Evolutionary conservation across 2,888 invertebrate genomes (phyloP).

Genomic region (Philereme vetulata): DNA sequence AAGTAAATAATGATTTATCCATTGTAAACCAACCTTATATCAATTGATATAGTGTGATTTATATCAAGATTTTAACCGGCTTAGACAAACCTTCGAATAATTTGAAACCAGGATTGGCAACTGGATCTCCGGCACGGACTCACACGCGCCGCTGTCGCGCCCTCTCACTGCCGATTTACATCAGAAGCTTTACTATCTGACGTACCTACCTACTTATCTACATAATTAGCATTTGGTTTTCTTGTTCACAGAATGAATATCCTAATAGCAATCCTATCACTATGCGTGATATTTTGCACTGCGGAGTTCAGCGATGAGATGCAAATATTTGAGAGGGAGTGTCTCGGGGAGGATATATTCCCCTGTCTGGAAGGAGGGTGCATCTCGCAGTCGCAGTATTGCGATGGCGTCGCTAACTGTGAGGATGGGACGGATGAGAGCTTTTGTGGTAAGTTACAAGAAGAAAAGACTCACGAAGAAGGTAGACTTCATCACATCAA

Average conservation of each 20-base stretch:
- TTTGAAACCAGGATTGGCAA: too few relatives aligned
- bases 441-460: constrained; percentile 71
- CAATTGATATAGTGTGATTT: too few relatives aligned
- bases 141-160: too few relatives aligned
- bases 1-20: too few relatives aligned
- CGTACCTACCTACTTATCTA: too few relatives aligned
- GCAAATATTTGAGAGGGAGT: constrained; percentile 55
- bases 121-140: too few relatives aligned
- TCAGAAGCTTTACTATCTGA: too few relatives aligned
- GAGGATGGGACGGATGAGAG: constrained; percentile 84
- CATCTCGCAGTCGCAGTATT: constrained; percentile 80
- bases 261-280: constrained; percentile 17
- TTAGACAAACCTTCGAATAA: too few relatives aligned
- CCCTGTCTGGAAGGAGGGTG: constrained; percentile 75
- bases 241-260: constrained; percentile 30
- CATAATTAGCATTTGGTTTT: background rate
- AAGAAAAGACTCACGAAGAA: background rate
- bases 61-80: too few relatives aligned
- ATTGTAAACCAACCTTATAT: too few relatives aligned
- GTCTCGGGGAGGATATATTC: constrained; percentile 60
- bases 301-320: constrained; percentile 60
- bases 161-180: too few relatives aligned
- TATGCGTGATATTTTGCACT: constrained; percentile 39
- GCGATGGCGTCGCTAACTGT: constrained; percentile 85
- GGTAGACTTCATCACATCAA: too few relatives aligned